Conservation (phyloP, 2,113 vertebrate genomes). For the Meriones unguiculatus region DNA sequence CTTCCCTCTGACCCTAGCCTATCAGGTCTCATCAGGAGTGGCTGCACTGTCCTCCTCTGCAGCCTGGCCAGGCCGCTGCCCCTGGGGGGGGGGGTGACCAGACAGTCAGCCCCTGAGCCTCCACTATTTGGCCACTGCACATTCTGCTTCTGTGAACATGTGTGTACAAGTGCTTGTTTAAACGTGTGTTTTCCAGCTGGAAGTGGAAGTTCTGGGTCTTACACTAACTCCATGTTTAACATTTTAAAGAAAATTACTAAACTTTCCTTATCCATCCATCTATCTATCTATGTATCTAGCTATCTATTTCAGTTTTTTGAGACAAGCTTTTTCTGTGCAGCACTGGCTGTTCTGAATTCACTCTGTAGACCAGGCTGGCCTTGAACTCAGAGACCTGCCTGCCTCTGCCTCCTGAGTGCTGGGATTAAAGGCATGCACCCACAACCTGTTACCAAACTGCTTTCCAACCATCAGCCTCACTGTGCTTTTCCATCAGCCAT, state of each 20-base stretch:
- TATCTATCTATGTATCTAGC: background rate
- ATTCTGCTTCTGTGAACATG: background rate
- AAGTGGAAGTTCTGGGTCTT: background rate
- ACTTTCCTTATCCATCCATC: background rate
- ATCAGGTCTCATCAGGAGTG: too few relatives aligned
- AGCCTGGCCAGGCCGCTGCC: too few relatives aligned
- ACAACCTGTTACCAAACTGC: background rate
- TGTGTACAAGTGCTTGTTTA: background rate
- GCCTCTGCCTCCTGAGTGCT: background rate
- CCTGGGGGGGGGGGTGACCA: too few relatives aligned
- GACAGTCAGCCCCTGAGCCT: background rate
- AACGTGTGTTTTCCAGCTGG: background rate
- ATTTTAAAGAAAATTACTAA: background rate
- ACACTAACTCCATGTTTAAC: background rate
- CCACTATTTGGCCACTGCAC: background rate
- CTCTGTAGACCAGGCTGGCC: background rate
- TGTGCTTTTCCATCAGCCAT: background rate
- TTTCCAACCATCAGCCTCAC: conserved; percentile 5
- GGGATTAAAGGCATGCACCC: background rate
- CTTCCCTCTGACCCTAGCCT: too few relatives aligned
- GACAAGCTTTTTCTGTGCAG: background rate
- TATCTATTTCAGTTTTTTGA: background rate
- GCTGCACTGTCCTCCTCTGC: too few relatives aligned
- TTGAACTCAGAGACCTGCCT: background rate
- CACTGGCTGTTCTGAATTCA: background rate